phyloP scores from a whole-genome alignment of 1,140 invertebrate genomes.

The Hyles vespertilio region DNA sequence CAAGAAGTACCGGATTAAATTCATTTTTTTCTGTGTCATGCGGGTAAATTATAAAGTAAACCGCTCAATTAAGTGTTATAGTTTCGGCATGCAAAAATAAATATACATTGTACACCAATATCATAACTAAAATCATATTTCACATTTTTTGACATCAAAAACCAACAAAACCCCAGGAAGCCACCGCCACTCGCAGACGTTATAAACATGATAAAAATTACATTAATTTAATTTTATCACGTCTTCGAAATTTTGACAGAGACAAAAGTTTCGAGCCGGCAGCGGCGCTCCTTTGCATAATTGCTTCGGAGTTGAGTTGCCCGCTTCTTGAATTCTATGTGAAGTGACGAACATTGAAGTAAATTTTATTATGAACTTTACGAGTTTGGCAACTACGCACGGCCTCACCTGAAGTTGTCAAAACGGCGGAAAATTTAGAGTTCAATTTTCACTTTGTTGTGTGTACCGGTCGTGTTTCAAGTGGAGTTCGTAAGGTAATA shows the following conservation, averaged over 20 bases:
- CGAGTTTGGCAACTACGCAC: constrained; percentile 11
- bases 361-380: constrained; percentile 15
- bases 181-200: neutral
- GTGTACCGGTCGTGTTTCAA: too few species aligned
- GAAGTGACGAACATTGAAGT: constrained; percentile 8
- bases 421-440: constrained; percentile 6
- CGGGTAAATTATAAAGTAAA: too few species aligned
- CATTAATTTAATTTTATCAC: neutral
- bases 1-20: too few species aligned
- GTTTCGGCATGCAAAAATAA: too few species aligned
- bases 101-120: neutral
- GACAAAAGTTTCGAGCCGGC: constrained; percentile 7
- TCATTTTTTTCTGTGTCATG: too few species aligned
- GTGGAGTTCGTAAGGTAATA: too few species aligned
- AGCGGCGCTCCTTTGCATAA: constrained; percentile 10
- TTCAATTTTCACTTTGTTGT: neutral
- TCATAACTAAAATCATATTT: neutral
- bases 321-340: constrained; percentile 5
- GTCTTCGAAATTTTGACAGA: constrained; percentile 8
- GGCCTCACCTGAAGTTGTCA: constrained; percentile 7
- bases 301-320: constrained; percentile 11
- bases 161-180: neutral
- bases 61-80: too few species aligned
- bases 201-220: constrained; percentile 1
- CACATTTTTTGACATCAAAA: neutral